A percentile compares a stretch with the other conserved stretches of the same genome.
Evolutionary conservation across 2,888 invertebrate species (phyloP).

Genomic region (Cheiracanthium punctorium): DNA sequence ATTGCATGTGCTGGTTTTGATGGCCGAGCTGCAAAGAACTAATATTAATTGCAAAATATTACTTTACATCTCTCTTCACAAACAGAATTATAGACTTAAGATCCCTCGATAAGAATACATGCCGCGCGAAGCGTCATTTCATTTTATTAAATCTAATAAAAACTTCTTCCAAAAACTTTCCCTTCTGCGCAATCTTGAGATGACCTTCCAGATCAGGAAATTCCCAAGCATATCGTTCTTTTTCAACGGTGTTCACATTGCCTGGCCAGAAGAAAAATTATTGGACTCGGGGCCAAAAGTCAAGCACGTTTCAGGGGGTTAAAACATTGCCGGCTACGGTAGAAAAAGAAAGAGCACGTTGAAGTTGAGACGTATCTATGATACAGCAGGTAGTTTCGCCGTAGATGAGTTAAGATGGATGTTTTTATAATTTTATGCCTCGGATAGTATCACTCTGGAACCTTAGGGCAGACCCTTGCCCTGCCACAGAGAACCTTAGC

Average conservation of each 20-base stretch:
- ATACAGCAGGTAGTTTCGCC: slow-evolving; percentile 25
- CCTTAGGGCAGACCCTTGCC: slow-evolving; percentile 8
- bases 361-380: slow-evolving; percentile 43
- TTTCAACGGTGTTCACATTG: slow-evolving; percentile 18
- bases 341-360: slow-evolving; percentile 12
- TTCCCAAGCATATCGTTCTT: slow-evolving; percentile 27
- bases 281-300: slow-evolving; percentile 34
- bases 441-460: slow-evolving; percentile 17
- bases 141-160: not conserved
- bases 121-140: not conserved
- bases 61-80: no score
- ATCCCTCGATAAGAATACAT: no score
- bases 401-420: slow-evolving; percentile 53
- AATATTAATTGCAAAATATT: no score
- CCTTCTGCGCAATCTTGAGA: not conserved
- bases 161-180: not conserved
- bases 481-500: not conserved
- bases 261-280: slow-evolving; percentile 45
- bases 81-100: no score
- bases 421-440: slow-evolving; percentile 55
- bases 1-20: no score
- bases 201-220: slow-evolving; percentile 38
- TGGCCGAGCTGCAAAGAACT: no score
- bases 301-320: slow-evolving; percentile 46
- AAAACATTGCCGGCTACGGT: slow-evolving; percentile 18